Base-by-base conservation (phyloP, 2,888 invertebrate species). In the Limulus polyphemus region DNA sequence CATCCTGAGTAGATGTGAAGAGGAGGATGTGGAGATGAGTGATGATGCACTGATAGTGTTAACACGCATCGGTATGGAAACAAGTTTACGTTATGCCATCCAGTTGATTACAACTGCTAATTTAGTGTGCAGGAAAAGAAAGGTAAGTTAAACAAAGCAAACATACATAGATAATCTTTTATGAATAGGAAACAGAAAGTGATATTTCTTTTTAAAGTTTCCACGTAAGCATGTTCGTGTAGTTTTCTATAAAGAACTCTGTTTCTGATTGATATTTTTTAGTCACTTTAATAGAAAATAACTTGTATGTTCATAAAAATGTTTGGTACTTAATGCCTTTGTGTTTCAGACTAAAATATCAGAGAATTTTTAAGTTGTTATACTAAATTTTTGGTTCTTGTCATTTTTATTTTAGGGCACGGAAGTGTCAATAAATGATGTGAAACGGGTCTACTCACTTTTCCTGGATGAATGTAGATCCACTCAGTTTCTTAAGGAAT, bases 71-170 rank as follows among this genome's bases (percentile, higher is more conserved):
- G 94, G 94, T 1, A 84, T 86, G 12, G 93, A 94, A 75, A 93
- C 97, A 0, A 63, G 61, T 46, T 54, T 69, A 7, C 84, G 99
- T 63, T 99, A 99, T 78, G 90, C 95, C 48, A 98, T 99, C 75
- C 99, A 99, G 74, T 82, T 99, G 49, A 98, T 99, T 71, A 94
- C 95, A 49, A 90, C 94, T 0, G 89, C 98, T 0, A 88, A 89
- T 69, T 83, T 99, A n/a, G 90, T 97, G n/a, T 86, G 92, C 60
- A 83, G 87, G 56, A 85, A 91, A 70, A 83, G 94, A 69, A 95
- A 94, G 78, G 89, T 88, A 0, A 82, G 83, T 32, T 32, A 32
- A 32, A 32, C 32, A 32, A 32, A 32, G 3, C 7, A 5, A 88
- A 90, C 80, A 88, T 90, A 3, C 7, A 7, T 32, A 7, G 32